Conservation (phyloP, 2,888 invertebrate genomes). For the Diogma glabrata region DNA sequence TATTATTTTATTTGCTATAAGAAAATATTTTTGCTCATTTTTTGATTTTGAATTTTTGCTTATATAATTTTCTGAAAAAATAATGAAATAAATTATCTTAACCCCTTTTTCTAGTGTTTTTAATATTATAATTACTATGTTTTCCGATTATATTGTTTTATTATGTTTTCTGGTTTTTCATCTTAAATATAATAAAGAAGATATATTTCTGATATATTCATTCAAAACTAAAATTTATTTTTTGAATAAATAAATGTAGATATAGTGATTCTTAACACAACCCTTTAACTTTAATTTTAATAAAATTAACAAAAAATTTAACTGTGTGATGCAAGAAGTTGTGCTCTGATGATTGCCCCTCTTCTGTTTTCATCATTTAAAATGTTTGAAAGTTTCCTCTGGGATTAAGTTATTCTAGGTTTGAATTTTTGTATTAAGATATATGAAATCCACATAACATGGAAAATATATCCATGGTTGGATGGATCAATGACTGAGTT, state of each 20-base stretch:
- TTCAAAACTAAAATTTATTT: too few relatives aligned
- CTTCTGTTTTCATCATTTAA: slow-evolving; percentile 6
- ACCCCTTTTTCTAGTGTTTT: background rate
- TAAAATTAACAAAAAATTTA: background rate
- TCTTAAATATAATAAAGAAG: too few relatives aligned
- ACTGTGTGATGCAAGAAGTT: too few relatives aligned
- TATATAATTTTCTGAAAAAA: background rate
- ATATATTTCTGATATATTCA: too few relatives aligned
- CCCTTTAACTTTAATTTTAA: slow-evolving; percentile 8
- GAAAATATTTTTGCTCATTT: slow-evolving; percentile 3
- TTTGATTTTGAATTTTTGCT: background rate
- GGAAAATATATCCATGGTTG: background rate
- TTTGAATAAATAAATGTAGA: too few relatives aligned
- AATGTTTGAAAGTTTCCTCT: too few relatives aligned
- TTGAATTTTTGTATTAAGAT: background rate
- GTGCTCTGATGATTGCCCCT: slow-evolving; percentile 2
- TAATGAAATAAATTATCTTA: background rate
- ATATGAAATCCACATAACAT: too few relatives aligned
- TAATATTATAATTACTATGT: background rate
- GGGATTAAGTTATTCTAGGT: slow-evolving; percentile 6
- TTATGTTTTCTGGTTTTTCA: slow-evolving; percentile 1
- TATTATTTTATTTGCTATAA: slow-evolving; percentile 14
- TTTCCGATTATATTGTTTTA: slow-evolving; percentile 8
- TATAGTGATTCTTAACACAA: too few relatives aligned
- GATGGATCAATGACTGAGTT: background rate